phyloP scores from a whole-genome alignment of 2,113 vertebrate genomes.

The Hiodon alosoides region DNA sequence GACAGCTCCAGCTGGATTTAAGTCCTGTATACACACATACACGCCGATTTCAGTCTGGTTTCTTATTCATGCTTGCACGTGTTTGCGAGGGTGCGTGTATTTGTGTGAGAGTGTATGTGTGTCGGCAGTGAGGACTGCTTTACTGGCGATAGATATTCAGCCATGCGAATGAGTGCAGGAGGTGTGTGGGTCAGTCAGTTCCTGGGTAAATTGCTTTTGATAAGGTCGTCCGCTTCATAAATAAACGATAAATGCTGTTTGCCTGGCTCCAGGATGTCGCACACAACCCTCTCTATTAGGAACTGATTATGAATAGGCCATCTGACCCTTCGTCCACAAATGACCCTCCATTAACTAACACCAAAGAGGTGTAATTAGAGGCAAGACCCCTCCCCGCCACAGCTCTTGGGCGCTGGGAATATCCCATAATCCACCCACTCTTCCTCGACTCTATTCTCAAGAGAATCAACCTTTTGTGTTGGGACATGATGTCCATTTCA shows the following conservation, averaged over 20 bases:
- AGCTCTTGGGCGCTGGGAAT: not conserved
- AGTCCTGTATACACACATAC: no score
- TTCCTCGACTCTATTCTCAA: not conserved
- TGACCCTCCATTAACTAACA: not conserved
- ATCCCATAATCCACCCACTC: not conserved
- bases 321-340: slow-evolving; percentile 18
- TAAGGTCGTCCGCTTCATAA: slow-evolving; percentile 14
- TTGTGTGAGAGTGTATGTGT: slow-evolving; percentile 33
- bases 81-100: slow-evolving; percentile 21
- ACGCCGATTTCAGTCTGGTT: no score
- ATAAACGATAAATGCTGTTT: slow-evolving; percentile 47
- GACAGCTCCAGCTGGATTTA: no score
- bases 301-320: slow-evolving; percentile 41
- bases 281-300: slow-evolving; percentile 43
- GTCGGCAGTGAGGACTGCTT: slow-evolving; percentile 13
- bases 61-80: not conserved
- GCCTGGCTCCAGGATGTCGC: slow-evolving; percentile 40
- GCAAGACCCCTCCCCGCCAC: not conserved
- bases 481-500: no score
- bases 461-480: not conserved
- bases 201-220: no score
- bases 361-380: no score
- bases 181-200: not conserved
- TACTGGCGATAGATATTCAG: no score
- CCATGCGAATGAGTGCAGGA: not conserved